Base-by-base conservation (phyloP, 2,888 invertebrate species). In the Drosophila phalerata region DNA sequence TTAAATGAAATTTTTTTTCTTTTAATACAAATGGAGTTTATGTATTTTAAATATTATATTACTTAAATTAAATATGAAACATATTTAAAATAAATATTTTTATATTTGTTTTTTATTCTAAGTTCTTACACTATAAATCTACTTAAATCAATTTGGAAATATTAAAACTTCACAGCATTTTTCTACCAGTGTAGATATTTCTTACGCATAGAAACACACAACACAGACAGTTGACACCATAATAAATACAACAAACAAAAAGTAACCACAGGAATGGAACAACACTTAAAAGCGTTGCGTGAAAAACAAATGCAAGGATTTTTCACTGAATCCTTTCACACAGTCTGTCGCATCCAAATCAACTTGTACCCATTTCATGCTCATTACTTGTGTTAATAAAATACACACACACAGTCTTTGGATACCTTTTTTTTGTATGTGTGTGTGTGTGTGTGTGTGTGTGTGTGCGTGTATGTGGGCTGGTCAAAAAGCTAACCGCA, bases 371-470 rank as follows among this genome's bases (percentile, higher is more conserved):
- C 69, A 69, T 73, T 76, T 73, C 22, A 64, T 57, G 77, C 73
- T 77, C 77, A 77, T 77, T 77, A 51, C 66, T 45, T 69, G 53
- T 76, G 55, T 69, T 63, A 66, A 76, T 63, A 60, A 76, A 69
- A 66, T 5, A 43, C 22, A 30, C 5, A 25, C 28, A 52, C 34
- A 11, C 9, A 40, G 17, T 40, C n/a, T 48, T 22, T n/a, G 32
- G 17, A 13, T 55, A 42, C 28, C 13, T 30, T 30, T 8, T 17
- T 9, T 42, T 42, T 11, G n/a, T n/a, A n/a, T 17, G 4, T 11
- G 10, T 17, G 22, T 42, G 32, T 34, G 60, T 13, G 19, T 57
- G 65, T 25, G 13, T 22, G 38, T 55, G 55, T 17, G 4, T 11
- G 10, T 17, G 22, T 42, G 32, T 34, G 60, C n/a, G 19, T 57